Evolutionary conservation across 2,113 vertebrate species (phyloP).

Genomic region (Erythrolamprus reginae): DNA sequence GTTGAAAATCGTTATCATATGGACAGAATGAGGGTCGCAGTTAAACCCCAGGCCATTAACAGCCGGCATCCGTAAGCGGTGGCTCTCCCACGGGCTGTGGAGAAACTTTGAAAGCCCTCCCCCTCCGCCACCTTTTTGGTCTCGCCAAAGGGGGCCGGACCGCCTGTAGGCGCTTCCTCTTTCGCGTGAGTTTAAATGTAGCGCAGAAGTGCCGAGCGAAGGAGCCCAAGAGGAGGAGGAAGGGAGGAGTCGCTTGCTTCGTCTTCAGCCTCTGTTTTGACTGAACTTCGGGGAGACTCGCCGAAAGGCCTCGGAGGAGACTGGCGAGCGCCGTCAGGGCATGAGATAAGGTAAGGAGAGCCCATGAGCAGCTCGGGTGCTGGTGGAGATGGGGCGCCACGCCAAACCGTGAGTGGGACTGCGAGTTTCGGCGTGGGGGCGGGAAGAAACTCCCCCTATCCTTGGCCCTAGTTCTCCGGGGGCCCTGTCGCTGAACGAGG

Average conservation of each 20-base stretch:
- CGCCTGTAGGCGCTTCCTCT: background rate
- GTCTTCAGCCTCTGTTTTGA: background rate
- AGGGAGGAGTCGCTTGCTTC: no score
- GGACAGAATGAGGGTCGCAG: background rate
- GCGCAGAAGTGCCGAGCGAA: background rate
- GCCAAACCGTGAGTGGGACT: accelerated
- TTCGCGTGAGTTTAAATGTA: background rate
- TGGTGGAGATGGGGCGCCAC: no score
- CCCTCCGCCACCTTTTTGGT: background rate
- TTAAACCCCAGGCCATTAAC: no score
- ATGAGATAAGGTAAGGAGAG: background rate
- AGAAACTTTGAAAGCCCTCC: background rate
- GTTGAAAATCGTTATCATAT: background rate
- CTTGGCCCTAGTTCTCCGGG: background rate
- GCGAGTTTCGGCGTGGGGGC: background rate
- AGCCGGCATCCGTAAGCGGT: background rate
- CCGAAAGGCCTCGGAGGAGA: background rate
- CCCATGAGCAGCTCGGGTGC: accelerated
- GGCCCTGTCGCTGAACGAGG: background rate
- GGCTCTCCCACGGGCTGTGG: background rate
- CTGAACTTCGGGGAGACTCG: background rate
- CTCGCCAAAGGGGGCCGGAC: background rate
- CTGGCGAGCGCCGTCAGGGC: background rate
- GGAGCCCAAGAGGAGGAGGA: background rate
- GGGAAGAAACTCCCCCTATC: no score